A percentile compares a stretch with the other conserved stretches of the same genome.
These are phyloP conservation scores for Elephantulus edwardii DNA, from an alignment of 2,113 vertebrate genomes.

Conservation along the genomic window DNA sequence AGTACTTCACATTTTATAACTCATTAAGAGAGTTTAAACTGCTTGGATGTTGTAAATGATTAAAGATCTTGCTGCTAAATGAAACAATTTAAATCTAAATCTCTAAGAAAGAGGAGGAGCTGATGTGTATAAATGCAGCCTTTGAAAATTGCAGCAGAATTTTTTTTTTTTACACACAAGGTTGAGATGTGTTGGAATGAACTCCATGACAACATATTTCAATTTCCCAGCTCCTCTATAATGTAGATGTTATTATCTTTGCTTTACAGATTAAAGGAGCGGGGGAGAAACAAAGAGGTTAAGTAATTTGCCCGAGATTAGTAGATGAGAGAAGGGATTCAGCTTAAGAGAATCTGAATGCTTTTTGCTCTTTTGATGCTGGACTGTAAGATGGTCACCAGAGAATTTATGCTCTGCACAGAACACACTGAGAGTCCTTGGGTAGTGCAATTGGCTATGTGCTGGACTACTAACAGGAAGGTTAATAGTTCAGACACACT, in stretches of 20 bases:
- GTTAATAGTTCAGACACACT: neutral
- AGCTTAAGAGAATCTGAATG: neutral
- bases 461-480: neutral
- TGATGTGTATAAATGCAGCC: neutral
- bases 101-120: neutral
- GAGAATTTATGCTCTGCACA: neutral
- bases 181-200: neutral
- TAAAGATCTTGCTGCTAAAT: neutral
- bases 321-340: neutral
- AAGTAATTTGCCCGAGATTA: neutral
- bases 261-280: neutral
- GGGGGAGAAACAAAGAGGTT: neutral
- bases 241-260: neutral
- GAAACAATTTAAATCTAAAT: neutral
- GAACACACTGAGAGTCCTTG: neutral
- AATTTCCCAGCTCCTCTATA: neutral
- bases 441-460: neutral
- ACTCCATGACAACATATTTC: neutral
- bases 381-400: neutral
- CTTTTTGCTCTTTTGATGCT: neutral
- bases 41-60: neutral
- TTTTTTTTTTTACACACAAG: neutral
- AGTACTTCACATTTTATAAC: neutral
- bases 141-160: neutral
- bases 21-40: neutral